phyloP scores from a whole-genome alignment of 2,797 vertebrate genomes.

The Spatula clypeata region DNA sequence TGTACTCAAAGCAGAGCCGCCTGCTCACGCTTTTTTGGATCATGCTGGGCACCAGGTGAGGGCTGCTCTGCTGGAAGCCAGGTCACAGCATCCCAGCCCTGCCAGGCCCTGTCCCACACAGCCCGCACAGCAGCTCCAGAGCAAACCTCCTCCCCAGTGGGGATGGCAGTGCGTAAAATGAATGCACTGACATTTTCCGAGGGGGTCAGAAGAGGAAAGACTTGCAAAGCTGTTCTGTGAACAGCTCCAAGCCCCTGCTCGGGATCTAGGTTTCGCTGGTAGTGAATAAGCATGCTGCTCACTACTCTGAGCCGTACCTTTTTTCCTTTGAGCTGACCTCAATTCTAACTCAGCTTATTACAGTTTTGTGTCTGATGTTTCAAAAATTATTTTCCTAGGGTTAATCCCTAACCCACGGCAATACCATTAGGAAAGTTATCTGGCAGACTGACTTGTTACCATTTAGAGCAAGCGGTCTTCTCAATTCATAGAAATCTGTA shows the following conservation, averaged over 20 bases:
- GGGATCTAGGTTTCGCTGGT: background rate
- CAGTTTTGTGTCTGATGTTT: slow-evolving; percentile 47
- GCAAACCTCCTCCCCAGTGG: background rate
- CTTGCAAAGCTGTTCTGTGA: background rate
- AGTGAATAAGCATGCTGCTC: fast-evolving
- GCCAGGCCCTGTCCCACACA: background rate
- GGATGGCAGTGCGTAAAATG: background rate
- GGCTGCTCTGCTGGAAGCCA: background rate
- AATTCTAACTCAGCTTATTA: slow-evolving; percentile 56
- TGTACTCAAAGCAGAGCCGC: background rate
- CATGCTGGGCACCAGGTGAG: background rate
- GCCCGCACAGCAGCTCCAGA: background rate
- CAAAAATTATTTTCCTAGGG: slow-evolving; percentile 72
- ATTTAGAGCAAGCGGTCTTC: slow-evolving; percentile 1
- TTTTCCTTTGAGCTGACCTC: background rate
- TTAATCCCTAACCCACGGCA: slow-evolving; percentile 68
- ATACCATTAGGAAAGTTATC: slow-evolving; percentile 16
- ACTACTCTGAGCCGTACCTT: background rate
- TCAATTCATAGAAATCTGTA: background rate
- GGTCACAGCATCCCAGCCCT: background rate
- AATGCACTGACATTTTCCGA: background rate
- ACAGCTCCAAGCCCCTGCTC: background rate
- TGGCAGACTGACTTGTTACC: slow-evolving; percentile 57
- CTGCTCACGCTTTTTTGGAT: background rate
- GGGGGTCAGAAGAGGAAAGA: background rate